These are phyloP conservation scores for Bungarus multicinctus DNA, from an alignment of 2,113 vertebrate species.

Conservation along the genomic window DNA sequence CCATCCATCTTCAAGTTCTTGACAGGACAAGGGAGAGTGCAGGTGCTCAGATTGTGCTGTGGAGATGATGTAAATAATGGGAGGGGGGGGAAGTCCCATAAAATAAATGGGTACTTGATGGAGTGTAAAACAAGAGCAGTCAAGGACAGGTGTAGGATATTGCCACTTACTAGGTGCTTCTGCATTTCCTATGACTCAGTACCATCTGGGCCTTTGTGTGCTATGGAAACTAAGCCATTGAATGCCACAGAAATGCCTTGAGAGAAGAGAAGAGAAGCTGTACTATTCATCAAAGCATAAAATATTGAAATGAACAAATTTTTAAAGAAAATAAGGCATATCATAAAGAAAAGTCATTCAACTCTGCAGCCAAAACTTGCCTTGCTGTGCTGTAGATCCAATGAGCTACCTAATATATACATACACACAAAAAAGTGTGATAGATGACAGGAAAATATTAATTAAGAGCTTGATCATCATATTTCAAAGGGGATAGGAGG, in stretches of 20 bases:
- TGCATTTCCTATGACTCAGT: background rate
- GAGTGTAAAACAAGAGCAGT: slow-evolving; percentile 19
- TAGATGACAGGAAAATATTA: background rate
- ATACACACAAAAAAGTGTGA: background rate
- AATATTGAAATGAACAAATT: background rate
- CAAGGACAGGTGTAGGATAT: slow-evolving; percentile 25
- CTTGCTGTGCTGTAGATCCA: background rate
- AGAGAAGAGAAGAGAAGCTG: background rate
- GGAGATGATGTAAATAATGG: slow-evolving; percentile 7
- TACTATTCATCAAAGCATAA: background rate
- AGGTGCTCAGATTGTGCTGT: slow-evolving; percentile 1
- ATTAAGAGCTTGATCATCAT: background rate
- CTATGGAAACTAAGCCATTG: background rate
- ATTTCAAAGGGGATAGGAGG: background rate
- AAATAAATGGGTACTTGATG: slow-evolving; percentile 19
- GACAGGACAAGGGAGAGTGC: background rate
- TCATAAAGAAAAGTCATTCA: background rate
- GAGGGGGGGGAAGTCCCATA: background rate
- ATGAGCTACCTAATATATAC: background rate
- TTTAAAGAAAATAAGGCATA: background rate
- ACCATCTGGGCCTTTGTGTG: accelerated
- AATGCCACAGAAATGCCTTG: background rate
- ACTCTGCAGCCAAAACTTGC: background rate
- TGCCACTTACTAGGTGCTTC: background rate
- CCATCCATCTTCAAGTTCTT: slow-evolving; percentile 1